Conservation (phyloP, 2,888 invertebrate species). For the Acleris sparsana region DNA sequence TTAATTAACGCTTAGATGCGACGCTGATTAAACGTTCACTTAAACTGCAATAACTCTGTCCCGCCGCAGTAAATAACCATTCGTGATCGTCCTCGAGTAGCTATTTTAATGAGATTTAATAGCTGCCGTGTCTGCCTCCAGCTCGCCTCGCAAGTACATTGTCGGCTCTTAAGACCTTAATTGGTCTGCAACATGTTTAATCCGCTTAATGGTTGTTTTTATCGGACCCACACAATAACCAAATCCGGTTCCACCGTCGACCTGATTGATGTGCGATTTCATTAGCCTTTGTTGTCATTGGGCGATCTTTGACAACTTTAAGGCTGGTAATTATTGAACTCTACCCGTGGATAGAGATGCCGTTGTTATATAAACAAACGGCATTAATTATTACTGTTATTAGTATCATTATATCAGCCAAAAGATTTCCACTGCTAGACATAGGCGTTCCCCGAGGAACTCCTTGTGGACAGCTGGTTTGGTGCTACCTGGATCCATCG, state of each 20-base stretch:
- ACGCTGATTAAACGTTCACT: constrained; percentile 65
- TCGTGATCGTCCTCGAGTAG: constrained; percentile 69
- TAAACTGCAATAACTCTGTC: constrained; percentile 64
- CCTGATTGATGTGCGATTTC: constrained; percentile 58
- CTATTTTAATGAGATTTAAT: constrained; percentile 78
- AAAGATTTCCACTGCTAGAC: too few species aligned
- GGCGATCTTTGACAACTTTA: constrained; percentile 45
- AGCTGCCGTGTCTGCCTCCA: constrained; percentile 52
- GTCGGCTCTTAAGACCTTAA: constrained; percentile 71
- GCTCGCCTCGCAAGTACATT: constrained; percentile 56
- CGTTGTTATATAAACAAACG: too few species aligned
- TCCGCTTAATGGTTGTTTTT: constrained; percentile 71
- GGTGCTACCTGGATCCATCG: too few species aligned
- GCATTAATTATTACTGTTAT: too few species aligned
- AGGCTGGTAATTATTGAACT: too few species aligned
- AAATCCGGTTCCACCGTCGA: constrained; percentile 60
- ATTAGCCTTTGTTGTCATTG: constrained; percentile 48
- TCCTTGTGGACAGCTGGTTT: too few species aligned
- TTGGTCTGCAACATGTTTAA: constrained; percentile 74
- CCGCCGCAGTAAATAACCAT: constrained; percentile 67
- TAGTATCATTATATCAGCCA: too few species aligned
- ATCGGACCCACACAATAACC: constrained; percentile 59
- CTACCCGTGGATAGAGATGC: too few species aligned
- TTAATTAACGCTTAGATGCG: constrained; percentile 70
- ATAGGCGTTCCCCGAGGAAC: too few species aligned